Evolutionary conservation across 1,140 invertebrate genomes (phyloP).

Genomic region (Scaptomyza montana): DNA sequence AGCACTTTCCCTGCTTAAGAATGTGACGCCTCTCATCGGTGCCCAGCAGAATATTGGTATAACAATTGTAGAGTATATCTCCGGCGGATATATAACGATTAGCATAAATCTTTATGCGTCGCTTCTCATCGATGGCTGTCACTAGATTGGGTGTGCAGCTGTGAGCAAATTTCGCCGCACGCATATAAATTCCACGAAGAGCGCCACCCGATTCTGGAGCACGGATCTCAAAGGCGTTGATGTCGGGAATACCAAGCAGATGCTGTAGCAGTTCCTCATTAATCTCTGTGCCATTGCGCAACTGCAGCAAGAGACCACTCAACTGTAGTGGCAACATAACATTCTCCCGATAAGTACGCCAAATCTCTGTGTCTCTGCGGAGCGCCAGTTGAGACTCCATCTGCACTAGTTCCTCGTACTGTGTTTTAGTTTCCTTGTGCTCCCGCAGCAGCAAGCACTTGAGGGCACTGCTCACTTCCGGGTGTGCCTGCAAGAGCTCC

Average conservation of each 20-base stretch:
- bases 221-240: constrained; percentile 88
- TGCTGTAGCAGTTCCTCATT: constrained; percentile 86
- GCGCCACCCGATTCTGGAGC: constrained; percentile 84
- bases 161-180: constrained; percentile 88
- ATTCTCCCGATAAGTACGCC: constrained; percentile 85
- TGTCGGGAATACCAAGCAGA: constrained; percentile 87
- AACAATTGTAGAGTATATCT: constrained; percentile 89
- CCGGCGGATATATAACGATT: constrained; percentile 86
- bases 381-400: constrained; percentile 87
- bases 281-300: constrained; percentile 66
- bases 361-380: constrained; percentile 85
- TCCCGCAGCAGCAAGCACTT: constrained; percentile 85
- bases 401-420: constrained; percentile 86
- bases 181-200: constrained; percentile 87
- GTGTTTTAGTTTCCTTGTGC: constrained; percentile 85
- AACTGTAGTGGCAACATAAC: constrained; percentile 83
- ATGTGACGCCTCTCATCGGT: constrained; percentile 87
- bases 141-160: constrained; percentile 88
- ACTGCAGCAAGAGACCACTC: constrained; percentile 50
- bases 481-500: constrained; percentile 45
- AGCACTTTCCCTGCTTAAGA: constrained; percentile 89
- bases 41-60: constrained; percentile 89
- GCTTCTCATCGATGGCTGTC: constrained; percentile 87
- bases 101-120: constrained; percentile 86
- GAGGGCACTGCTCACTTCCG: constrained; percentile 46